Percentiles rank a stretch among this genome's conserved stretches.
phyloP scores from a whole-genome alignment of 2,888 invertebrate genomes.

The Lamproptera curius region DNA sequence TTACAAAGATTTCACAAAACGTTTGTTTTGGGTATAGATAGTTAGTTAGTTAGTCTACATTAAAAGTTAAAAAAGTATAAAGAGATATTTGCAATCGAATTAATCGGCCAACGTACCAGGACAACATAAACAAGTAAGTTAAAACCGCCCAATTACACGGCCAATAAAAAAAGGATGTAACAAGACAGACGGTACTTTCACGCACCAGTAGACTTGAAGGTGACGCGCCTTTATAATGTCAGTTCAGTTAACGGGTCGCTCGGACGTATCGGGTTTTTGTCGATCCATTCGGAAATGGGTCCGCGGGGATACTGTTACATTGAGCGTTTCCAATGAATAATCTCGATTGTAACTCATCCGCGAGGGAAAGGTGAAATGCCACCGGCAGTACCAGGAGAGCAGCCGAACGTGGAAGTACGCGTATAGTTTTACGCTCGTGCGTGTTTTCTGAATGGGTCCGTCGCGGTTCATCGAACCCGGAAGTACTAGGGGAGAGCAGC shows the following conservation, averaged over 20 bases:
- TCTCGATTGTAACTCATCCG: neutral
- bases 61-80: too few relatives aligned
- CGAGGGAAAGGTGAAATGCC: constrained; percentile 17
- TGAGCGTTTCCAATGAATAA: constrained; percentile 7
- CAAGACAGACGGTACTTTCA: too few relatives aligned
- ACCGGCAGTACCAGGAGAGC: constrained; percentile 27
- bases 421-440: constrained; percentile 38
- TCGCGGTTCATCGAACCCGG: constrained; percentile 34
- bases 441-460: constrained; percentile 39
- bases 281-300: constrained; percentile 1
- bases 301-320: constrained; percentile 12
- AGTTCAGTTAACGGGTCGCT: constrained; percentile 14
- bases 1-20: too few relatives aligned
- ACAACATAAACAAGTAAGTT: too few relatives aligned
- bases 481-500: too few relatives aligned
- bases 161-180: too few relatives aligned
- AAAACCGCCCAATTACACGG: too few relatives aligned
- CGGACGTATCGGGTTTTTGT: constrained; percentile 14
- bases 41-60: too few relatives aligned
- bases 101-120: too few relatives aligned
- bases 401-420: constrained; percentile 34
- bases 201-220: constrained; percentile 8
- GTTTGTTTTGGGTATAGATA: too few relatives aligned
- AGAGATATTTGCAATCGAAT: too few relatives aligned
- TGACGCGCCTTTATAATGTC: constrained; percentile 13